phyloP scores from a whole-genome alignment of 2,888 invertebrate species.

The Oxycera nigricornis region DNA sequence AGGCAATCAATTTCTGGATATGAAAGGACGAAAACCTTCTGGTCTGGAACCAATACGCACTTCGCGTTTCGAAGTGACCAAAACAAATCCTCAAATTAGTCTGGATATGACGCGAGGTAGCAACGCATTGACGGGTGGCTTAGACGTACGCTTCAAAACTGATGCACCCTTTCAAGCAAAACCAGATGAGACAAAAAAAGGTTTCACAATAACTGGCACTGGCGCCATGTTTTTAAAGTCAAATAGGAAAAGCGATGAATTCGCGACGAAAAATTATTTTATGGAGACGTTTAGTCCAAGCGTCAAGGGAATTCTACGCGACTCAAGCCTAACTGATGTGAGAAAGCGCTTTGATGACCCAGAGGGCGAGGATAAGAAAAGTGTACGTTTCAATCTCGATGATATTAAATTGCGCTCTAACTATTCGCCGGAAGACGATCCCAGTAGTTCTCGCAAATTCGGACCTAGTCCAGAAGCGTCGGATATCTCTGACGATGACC shows the following conservation, averaged over 20 bases:
- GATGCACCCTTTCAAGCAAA: slow-evolving; percentile 45
- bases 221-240: slow-evolving; percentile 72
- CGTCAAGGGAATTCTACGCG: slow-evolving; percentile 70
- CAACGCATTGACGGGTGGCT: not conserved
- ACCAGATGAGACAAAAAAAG: slow-evolving; percentile 57
- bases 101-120: slow-evolving; percentile 52
- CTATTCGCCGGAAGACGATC: slow-evolving; percentile 55
- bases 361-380: slow-evolving; percentile 73
- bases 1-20: slow-evolving; percentile 57
- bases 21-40: slow-evolving; percentile 53
- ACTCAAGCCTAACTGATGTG: slow-evolving; percentile 64
- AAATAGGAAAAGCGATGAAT: slow-evolving; percentile 54
- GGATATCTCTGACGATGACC: slow-evolving; percentile 54
- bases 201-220: slow-evolving; percentile 64
- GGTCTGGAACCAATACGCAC: slow-evolving; percentile 56
- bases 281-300: slow-evolving; percentile 50
- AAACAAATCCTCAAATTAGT: slow-evolving; percentile 56
- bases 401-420: slow-evolving; percentile 50
- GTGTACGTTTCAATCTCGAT: slow-evolving; percentile 71
- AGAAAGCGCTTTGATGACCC: slow-evolving; percentile 53
- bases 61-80: slow-evolving; percentile 58
- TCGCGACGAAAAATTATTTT: slow-evolving; percentile 51
- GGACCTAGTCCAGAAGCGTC: slow-evolving; percentile 56
- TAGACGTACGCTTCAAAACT: slow-evolving; percentile 20
- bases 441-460: slow-evolving; percentile 52